Conservation (phyloP, 2,797 vertebrate genomes). For the Peromyscus melanophrys region DNA sequence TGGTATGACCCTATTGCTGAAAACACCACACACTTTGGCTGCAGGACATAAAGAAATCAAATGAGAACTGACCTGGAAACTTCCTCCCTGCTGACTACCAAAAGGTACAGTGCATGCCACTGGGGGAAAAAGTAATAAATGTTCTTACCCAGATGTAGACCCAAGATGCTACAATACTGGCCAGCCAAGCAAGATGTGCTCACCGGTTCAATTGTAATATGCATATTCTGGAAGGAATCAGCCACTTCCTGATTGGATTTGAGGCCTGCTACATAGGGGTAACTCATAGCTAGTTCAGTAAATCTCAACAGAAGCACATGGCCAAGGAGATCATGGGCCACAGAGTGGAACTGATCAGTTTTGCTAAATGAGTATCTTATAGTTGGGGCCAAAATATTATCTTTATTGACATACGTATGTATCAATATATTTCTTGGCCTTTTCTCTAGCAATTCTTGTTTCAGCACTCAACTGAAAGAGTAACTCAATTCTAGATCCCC, state of each 20-base stretch:
- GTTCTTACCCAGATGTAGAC: neutral
- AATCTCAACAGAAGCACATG: neutral
- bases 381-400: neutral
- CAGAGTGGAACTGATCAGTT: too few relatives aligned
- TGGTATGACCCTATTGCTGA: neutral
- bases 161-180: neutral
- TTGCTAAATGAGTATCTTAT: neutral
- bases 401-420: neutral
- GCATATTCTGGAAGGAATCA: neutral
- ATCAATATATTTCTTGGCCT: neutral
- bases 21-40: neutral
- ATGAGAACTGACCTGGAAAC: neutral
- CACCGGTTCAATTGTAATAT: too few relatives aligned
- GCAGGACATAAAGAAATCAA: neutral
- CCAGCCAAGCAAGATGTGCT: neutral
- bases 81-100: neutral
- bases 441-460: neutral
- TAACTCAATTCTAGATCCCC: neutral
- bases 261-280: neutral
- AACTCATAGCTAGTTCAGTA: neutral
- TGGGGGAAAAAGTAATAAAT: fast-evolving
- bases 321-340: neutral
- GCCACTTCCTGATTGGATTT: neutral
- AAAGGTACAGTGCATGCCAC: neutral
- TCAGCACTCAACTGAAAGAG: neutral